phyloP scores from a whole-genome alignment of 2,113 vertebrate genomes.

The Mormyrus lacerda region DNA sequence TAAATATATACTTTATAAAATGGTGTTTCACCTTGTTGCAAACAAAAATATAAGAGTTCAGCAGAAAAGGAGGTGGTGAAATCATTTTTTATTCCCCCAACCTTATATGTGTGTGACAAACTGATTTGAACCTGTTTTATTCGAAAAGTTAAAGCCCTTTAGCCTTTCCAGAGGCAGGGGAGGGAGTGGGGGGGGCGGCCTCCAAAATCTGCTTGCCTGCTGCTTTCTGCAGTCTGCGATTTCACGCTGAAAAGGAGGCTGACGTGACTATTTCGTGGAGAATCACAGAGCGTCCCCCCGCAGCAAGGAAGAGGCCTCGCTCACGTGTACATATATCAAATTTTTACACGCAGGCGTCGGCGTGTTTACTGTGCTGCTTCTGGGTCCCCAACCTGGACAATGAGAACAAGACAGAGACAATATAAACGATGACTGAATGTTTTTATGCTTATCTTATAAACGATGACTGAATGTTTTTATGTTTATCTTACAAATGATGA shows the following conservation, averaged over 20 bases:
- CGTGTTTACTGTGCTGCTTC: background rate
- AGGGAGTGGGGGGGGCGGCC: background rate
- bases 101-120: constrained; percentile 5
- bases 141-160: background rate
- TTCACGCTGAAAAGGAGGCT: constrained; percentile 10
- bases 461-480: background rate
- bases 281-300: background rate
- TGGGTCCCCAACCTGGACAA: background rate
- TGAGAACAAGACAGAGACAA: background rate
- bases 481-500: background rate
- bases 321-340: background rate
- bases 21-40: background rate
- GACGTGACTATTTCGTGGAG: background rate
- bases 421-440: background rate
- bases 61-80: background rate
- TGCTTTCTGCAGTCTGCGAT: background rate
- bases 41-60: constrained; percentile 1
- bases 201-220: background rate
- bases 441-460: background rate
- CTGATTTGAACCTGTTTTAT: constrained; percentile 1
- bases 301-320: background rate
- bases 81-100: background rate
- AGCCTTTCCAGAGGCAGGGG: background rate
- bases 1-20: background rate
- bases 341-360: background rate